Conservation (phyloP, 1,140 invertebrate genomes). For the Cotesia vestalis region DNA sequence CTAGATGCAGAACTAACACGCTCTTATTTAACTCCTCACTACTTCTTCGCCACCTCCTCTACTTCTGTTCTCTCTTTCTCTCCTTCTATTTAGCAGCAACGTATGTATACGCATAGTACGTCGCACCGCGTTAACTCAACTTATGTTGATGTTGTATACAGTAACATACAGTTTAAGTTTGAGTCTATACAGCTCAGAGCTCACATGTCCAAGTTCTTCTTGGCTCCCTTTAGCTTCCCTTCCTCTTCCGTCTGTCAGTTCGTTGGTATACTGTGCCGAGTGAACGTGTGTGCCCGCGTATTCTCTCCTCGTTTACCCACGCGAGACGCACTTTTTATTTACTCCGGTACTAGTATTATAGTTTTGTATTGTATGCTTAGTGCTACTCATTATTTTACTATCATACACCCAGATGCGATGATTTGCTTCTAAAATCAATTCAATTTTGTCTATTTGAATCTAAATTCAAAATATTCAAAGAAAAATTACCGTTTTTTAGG, state of each 20-base stretch:
- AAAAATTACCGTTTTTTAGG: no score
- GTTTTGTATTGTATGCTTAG: not conserved
- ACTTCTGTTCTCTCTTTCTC: no score
- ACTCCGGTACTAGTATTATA: not conserved
- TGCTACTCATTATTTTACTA: no score
- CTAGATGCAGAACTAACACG: no score
- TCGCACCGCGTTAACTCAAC: no score
- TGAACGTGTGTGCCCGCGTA: slow-evolving; percentile 36
- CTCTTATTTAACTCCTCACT: no score
- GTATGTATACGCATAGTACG: no score
- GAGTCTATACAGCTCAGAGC: slow-evolving; percentile 36
- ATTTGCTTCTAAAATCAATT: not conserved
- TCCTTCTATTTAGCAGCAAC: no score
- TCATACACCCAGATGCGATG: not conserved
- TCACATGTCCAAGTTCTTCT: slow-evolving; percentile 35
- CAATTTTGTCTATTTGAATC: no score
- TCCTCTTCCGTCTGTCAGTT: slow-evolving; percentile 51
- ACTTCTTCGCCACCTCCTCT: no score
- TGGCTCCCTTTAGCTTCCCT: slow-evolving; percentile 41
- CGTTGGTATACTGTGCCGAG: slow-evolving; percentile 49
- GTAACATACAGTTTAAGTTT: no score
- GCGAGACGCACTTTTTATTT: slow-evolving; percentile 12
- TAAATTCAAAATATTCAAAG: no score
- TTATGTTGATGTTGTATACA: slow-evolving; percentile 21
- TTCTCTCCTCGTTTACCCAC: slow-evolving; percentile 24